phyloP scores from a whole-genome alignment of 2,113 vertebrate genomes.

The Motacilla alba region DNA sequence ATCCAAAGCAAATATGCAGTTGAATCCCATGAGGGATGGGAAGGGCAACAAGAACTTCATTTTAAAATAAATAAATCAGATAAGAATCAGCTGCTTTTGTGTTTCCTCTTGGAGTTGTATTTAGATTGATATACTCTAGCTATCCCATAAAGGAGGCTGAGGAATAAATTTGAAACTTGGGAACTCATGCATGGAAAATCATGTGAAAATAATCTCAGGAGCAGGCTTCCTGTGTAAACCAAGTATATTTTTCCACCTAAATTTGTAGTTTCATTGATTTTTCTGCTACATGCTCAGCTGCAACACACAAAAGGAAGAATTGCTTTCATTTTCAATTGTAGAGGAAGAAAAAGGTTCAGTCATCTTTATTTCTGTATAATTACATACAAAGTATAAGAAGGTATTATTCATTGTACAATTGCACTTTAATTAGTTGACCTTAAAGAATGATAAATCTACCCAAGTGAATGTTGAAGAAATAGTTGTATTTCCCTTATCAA shows the following conservation, averaged over 20 bases:
- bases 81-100: not conserved
- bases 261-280: not conserved
- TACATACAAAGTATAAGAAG: accelerated
- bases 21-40: not conserved
- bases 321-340: not conserved
- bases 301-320: not conserved
- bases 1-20: not conserved
- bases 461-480: not conserved
- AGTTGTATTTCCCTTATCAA: not conserved
- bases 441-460: not conserved
- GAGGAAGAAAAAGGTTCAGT: not conserved
- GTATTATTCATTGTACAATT: not conserved
- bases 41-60: not conserved
- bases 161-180: not conserved
- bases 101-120: not conserved
- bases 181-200: not conserved
- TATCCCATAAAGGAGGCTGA: not conserved
- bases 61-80: not conserved
- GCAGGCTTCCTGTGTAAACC: not conserved
- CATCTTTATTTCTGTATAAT: not conserved
- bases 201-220: not conserved
- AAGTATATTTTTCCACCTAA: not conserved
- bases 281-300: not conserved
- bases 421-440: not conserved
- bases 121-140: not conserved